Percentiles rank a stretch among this genome's conserved stretches.
Evolutionary conservation across 2,113 vertebrate species (phyloP).

Genomic region (Leuciscus idus): DNA sequence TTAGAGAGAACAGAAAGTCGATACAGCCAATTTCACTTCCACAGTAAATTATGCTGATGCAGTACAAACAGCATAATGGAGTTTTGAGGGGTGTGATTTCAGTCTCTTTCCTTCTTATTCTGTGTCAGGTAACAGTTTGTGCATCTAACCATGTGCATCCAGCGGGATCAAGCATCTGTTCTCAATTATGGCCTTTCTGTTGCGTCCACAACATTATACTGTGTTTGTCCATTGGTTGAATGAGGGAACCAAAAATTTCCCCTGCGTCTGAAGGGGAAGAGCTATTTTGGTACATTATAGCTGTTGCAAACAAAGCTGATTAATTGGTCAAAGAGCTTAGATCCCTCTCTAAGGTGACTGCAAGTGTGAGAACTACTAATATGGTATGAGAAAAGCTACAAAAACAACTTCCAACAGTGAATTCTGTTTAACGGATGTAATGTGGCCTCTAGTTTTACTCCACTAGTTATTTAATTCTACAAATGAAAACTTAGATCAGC

Average conservation of each 20-base stretch:
- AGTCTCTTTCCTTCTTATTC: slow-evolving; percentile 17
- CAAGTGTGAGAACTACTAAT: not conserved
- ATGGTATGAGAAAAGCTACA: not conserved
- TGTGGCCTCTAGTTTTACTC: not conserved
- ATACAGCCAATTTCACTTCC: slow-evolving; percentile 65
- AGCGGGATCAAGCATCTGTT: slow-evolving; percentile 32
- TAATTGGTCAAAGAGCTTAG: not conserved
- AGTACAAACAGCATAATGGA: slow-evolving; percentile 38
- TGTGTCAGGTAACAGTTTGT: slow-evolving; percentile 27
- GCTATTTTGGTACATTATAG: not conserved
- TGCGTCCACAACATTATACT: not conserved
- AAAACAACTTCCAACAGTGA: not conserved
- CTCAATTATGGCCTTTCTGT: slow-evolving; percentile 28
- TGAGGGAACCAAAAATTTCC: not conserved
- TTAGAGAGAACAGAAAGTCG: slow-evolving; percentile 63
- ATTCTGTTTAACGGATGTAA: not conserved
- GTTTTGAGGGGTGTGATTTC: not conserved
- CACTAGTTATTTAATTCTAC: no score
- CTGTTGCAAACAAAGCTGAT: not conserved
- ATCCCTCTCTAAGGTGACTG: not conserved
- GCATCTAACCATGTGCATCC: slow-evolving; percentile 30
- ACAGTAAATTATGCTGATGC: slow-evolving; percentile 58
- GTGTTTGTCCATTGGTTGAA: slow-evolving; percentile 3
- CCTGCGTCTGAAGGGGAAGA: not conserved
- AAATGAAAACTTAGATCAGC: not conserved